Evolutionary conservation across 1,140 invertebrate species (phyloP).

Genomic region (Meloidogyne exigua): DNA sequence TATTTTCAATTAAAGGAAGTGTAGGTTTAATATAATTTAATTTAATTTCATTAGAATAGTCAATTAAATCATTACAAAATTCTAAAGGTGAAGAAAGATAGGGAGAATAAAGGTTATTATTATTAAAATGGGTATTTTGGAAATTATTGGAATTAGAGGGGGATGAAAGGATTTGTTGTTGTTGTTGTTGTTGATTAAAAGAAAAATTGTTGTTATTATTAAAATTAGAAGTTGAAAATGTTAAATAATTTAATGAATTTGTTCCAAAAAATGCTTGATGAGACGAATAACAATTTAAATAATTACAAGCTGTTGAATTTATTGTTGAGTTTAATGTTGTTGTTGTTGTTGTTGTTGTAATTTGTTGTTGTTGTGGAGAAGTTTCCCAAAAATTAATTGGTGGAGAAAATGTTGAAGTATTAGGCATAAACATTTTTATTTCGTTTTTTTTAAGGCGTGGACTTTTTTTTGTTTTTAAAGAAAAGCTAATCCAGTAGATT

Average conservation of each 20-base stretch:
- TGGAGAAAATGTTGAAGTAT: neutral
- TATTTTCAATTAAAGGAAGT: neutral
- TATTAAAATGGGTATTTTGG: neutral
- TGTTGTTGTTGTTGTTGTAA: too few species aligned
- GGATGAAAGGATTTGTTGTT: neutral
- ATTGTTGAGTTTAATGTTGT: neutral
- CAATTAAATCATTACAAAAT: neutral
- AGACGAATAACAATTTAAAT: neutral
- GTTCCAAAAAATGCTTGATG: neutral
- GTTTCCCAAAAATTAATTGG: neutral
- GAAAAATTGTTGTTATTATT: neutral
- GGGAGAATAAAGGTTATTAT: neutral
- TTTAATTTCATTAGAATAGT: neutral
- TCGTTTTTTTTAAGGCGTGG: neutral
- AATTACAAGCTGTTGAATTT: neutral
- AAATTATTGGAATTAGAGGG: neutral
- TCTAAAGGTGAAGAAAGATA: neutral
- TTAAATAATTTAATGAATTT: neutral
- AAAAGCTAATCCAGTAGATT: too few species aligned
- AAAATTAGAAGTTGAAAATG: neutral
- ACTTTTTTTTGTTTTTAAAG: neutral
- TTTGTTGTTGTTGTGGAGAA: neutral
- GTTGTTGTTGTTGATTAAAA: neutral
- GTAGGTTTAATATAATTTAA: constrained; percentile 1
- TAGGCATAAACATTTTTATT: neutral